These are phyloP conservation scores for Malthinus flaveolus DNA, from an alignment of 2,888 invertebrate genomes.

Conservation along the genomic window DNA sequence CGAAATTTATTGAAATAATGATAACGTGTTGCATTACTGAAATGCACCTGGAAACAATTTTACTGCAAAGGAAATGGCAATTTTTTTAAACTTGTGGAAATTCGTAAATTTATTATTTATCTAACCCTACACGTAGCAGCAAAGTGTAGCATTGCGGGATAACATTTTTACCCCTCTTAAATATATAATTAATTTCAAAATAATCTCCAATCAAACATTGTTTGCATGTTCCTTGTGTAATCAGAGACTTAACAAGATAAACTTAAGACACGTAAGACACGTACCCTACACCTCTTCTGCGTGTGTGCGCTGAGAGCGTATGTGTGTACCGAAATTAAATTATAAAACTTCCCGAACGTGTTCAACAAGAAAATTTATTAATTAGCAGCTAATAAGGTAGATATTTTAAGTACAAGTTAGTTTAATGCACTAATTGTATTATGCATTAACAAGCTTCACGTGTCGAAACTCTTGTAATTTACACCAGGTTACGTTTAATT, in stretches of 20 bases:
- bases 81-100: background rate
- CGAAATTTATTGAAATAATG: no score
- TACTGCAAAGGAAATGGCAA: background rate
- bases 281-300: no score
- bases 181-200: background rate
- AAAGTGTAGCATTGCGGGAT: background rate
- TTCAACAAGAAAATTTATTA: constrained; percentile 1
- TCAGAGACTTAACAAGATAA: background rate
- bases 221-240: background rate
- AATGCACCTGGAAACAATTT: constrained; percentile 2
- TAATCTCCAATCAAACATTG: background rate
- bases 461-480: no score
- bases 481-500: no score
- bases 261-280: no score
- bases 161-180: background rate
- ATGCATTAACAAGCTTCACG: no score
- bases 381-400: background rate
- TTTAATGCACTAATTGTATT: no score
- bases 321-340: background rate
- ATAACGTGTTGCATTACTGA: background rate
- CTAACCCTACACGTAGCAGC: background rate
- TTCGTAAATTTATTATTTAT: no score
- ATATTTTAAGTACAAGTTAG: no score
- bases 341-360: background rate
- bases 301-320: background rate